Conservation (phyloP, 1,140 invertebrate genomes). For the Sinella curviseta region DNA sequence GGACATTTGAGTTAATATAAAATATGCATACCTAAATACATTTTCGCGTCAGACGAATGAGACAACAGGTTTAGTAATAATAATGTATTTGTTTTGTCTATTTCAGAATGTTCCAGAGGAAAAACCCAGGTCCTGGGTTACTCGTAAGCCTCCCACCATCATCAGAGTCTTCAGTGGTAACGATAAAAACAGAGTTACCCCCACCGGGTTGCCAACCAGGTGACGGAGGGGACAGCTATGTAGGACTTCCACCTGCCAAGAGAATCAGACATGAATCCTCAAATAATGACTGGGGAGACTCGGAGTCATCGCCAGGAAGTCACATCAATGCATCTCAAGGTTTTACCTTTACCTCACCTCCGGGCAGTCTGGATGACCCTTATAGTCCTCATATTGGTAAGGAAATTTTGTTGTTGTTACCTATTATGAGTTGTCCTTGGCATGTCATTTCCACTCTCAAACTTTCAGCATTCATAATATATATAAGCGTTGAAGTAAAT, state of each 20-base stretch:
- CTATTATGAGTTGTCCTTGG: no score
- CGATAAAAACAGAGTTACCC: constrained; percentile 42
- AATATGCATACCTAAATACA: background rate
- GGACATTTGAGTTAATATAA: no score
- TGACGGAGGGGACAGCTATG: background rate
- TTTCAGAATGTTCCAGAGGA: constrained; percentile 40
- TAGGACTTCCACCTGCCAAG: constrained; percentile 43
- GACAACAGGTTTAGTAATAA: no score
- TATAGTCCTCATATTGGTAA: constrained; percentile 42
- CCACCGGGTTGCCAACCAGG: constrained; percentile 6
- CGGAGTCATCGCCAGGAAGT: constrained; percentile 32
- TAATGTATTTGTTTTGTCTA: constrained; percentile 10
- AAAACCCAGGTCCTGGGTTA: constrained; percentile 37
- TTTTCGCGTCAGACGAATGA: no score
- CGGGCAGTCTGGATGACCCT: constrained; percentile 41
- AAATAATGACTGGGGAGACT: constrained; percentile 46
- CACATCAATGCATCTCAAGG: constrained; percentile 41
- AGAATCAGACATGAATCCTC: constrained; percentile 45
- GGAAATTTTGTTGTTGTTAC: background rate
- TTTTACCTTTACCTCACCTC: constrained; percentile 38
- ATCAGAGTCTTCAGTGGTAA: constrained; percentile 39
- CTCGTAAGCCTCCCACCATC: constrained; percentile 26
- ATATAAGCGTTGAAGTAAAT: no score
- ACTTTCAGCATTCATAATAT: no score
- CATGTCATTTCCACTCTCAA: no score